Percentiles rank a stretch among this genome's conserved stretches.
These are phyloP conservation scores for Tipula lateralis DNA, from an alignment of 2,888 invertebrate genomes.

Conservation along the genomic window DNA sequence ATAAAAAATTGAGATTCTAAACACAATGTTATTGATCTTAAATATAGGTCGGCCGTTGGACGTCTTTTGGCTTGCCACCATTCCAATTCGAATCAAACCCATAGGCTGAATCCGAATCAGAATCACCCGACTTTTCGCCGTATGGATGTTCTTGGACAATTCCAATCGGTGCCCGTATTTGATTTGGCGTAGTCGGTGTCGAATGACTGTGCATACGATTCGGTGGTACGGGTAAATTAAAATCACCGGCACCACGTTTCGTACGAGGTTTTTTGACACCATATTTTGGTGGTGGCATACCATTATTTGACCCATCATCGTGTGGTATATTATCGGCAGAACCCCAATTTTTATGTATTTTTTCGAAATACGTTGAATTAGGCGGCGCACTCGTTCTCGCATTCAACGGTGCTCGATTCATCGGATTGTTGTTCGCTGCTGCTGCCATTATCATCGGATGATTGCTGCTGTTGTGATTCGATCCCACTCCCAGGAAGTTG, in stretches of 20 bases:
- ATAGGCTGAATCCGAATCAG: constrained; percentile 83
- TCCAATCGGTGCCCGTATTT: constrained; percentile 49
- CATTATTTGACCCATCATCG: constrained; percentile 40
- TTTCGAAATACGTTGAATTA: constrained; percentile 53
- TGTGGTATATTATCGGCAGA: constrained; percentile 83
- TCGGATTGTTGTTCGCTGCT: constrained; percentile 2
- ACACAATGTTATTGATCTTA: not conserved
- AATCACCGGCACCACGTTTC: constrained; percentile 50
- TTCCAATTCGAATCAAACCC: constrained; percentile 78
- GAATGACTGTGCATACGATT: constrained; percentile 41
- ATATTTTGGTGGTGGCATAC: constrained; percentile 71
- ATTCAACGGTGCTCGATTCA: constrained; percentile 42
- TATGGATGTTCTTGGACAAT: constrained; percentile 37
- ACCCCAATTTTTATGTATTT: constrained; percentile 82
- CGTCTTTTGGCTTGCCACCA: constrained; percentile 24
- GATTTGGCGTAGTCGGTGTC: constrained; percentile 66
- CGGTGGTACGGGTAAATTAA: constrained; percentile 52
- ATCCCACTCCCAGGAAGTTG: constrained; percentile 78
- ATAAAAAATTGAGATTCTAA: not conserved
- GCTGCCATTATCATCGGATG: constrained; percentile 37
- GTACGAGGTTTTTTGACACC: constrained; percentile 61
- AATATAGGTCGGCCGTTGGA: constrained; percentile 32
- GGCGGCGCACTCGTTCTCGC: constrained; percentile 39
- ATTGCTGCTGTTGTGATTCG: constrained; percentile 42
- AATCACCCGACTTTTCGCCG: constrained; percentile 55